Percentiles rank a stretch among this genome's conserved stretches.
phyloP scores from a whole-genome alignment of 2,113 vertebrate genomes.

The cat (Felis catus) region DNA sequence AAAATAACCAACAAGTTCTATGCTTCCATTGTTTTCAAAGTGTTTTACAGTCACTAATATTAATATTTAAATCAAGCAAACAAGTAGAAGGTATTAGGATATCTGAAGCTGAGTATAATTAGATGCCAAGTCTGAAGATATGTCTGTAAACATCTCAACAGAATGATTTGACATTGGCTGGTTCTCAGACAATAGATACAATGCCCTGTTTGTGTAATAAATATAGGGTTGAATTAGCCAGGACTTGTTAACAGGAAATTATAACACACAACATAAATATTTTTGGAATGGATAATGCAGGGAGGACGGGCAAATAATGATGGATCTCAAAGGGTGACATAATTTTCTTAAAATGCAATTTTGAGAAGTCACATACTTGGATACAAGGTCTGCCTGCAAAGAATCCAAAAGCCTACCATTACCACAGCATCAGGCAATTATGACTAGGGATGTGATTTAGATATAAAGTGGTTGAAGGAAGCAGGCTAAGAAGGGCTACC shows the following conservation, averaged over 20 bases:
- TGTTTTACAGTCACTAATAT: conserved; percentile 38
- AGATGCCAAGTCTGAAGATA: conserved; percentile 58
- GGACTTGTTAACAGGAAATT: neutral
- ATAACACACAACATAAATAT: neutral
- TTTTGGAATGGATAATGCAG: neutral
- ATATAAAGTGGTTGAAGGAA: neutral
- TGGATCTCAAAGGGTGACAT: neutral
- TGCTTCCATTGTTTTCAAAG: conserved; percentile 35
- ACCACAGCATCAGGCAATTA: neutral
- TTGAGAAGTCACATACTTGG: neutral
- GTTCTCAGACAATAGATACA: neutral
- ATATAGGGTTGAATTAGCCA: neutral
- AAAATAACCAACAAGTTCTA: conserved; percentile 10
- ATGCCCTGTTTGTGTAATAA: neutral
- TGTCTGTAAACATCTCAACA: conserved; percentile 56
- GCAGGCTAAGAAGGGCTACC: neutral
- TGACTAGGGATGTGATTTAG: neutral
- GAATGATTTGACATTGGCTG: conserved; percentile 12
- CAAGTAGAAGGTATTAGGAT: neutral
- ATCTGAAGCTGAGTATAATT: conserved; percentile 46
- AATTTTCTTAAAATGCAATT: conserved; percentile 2
- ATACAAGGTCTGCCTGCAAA: neutral
- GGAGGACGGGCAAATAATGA: neutral
- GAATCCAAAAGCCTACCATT: neutral
- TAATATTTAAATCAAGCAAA: conserved; percentile 47